Percentiles rank a stretch among this genome's conserved stretches.
These are phyloP conservation scores for Lepidothrix coronata DNA, from an alignment of 2,113 vertebrate species.

Conservation along the genomic window DNA sequence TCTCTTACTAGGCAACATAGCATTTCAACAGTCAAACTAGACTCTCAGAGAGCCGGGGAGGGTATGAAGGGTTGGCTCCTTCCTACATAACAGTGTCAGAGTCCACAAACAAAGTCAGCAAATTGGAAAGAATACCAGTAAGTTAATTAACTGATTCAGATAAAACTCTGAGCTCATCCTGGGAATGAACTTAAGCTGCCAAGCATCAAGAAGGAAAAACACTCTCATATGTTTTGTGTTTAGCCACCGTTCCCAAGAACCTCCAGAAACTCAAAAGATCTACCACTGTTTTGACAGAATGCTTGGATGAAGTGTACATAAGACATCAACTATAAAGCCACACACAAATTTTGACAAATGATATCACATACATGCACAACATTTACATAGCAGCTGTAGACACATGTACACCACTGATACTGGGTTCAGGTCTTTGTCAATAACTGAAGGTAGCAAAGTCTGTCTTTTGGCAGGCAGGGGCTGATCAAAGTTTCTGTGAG, in stretches of 20 bases:
- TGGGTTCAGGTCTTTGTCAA: neutral
- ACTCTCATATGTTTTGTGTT: neutral
- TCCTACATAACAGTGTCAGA: neutral
- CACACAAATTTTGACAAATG: constrained; percentile 5
- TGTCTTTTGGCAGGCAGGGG: neutral
- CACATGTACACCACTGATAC: neutral
- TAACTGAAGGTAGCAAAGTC: neutral
- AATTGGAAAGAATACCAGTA: neutral
- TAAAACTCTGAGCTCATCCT: neutral
- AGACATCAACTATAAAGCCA: constrained; percentile 5
- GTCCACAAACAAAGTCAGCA: neutral
- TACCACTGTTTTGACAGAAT: neutral
- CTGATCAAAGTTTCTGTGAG: neutral
- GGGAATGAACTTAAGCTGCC: neutral
- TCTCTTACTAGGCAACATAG: neutral
- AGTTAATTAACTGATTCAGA: neutral
- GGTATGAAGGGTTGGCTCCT: neutral
- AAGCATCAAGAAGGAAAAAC: neutral
- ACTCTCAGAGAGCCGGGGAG: neutral
- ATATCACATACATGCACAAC: neutral
- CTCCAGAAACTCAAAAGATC: neutral
- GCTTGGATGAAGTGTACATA: neutral
- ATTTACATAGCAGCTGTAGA: neutral
- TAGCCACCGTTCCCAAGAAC: neutral
- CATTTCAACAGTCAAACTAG: neutral